Percentiles rank a stretch among this genome's conserved stretches.
These are phyloP conservation scores for Armadillidium nasatum DNA, from an alignment of 1,140 invertebrate genomes.

Conservation along the genomic window DNA sequence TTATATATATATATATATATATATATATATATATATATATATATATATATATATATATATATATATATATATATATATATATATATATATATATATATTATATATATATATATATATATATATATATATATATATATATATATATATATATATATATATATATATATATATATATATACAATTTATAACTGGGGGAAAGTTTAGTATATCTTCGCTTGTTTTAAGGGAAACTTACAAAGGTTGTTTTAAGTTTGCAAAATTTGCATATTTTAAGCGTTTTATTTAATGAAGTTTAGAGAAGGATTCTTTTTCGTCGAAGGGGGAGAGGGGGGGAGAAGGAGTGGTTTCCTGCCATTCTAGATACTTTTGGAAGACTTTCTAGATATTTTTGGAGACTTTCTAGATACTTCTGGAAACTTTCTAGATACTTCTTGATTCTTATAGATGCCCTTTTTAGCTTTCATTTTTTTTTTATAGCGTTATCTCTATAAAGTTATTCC, in stretches of 20 bases:
- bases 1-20: not conserved
- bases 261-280: slow-evolving; percentile 9
- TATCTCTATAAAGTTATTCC: too few species aligned
- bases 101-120: not conserved
- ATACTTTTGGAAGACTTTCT: too few species aligned
- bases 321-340: too few species aligned
- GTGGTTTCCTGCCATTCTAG: too few species aligned
- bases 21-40: not conserved
- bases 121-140: not conserved
- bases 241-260: slow-evolving; percentile 4
- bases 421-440: too few species aligned
- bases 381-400: too few species aligned
- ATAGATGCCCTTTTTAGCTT: too few species aligned
- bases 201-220: not conserved
- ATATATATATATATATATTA: not conserved
- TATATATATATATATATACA: not conserved
- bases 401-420: too few species aligned
- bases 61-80: not conserved
- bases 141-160: slow-evolving; percentile 10
- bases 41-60: slow-evolving; percentile 7
- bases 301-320: not conserved
- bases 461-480: too few species aligned
- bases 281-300: not conserved
- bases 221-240: slow-evolving; percentile 2
- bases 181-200: slow-evolving; percentile 1